Evolutionary conservation across 2,113 vertebrate genomes (phyloP).

Genomic region (Chamaea fasciata): DNA sequence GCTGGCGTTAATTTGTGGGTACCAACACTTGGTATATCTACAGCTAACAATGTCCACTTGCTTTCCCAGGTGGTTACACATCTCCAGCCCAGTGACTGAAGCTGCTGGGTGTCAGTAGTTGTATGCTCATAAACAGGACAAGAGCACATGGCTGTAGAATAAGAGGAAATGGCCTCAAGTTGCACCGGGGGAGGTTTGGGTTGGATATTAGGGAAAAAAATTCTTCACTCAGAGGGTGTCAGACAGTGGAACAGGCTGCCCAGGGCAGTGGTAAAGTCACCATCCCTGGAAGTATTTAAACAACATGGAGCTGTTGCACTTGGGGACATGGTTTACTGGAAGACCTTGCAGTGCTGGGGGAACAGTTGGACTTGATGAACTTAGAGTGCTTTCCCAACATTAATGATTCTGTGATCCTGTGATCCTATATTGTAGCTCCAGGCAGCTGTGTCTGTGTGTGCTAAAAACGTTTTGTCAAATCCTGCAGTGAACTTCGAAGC

Average conservation of each 20-base stretch:
- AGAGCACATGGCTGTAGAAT: background rate
- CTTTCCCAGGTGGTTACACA: background rate
- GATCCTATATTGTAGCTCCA: background rate
- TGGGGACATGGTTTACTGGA: background rate
- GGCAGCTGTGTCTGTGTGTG: background rate
- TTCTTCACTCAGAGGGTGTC: background rate
- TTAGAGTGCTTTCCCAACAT: background rate
- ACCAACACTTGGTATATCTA: background rate
- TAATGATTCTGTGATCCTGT: background rate
- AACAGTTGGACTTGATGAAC: background rate
- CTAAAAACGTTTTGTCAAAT: background rate
- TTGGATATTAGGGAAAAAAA: background rate
- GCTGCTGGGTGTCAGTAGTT: background rate
- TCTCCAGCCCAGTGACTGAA: background rate
- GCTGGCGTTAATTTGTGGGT: background rate
- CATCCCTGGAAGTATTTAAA: background rate
- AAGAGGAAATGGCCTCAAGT: background rate
- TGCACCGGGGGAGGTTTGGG: background rate
- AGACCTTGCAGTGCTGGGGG: background rate
- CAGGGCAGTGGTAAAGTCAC: background rate
- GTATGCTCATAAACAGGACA: background rate
- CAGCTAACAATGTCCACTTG: background rate
- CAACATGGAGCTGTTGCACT: background rate
- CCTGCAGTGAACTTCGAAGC: slow-evolving; percentile 91
- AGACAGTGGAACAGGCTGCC: background rate